Base-by-base conservation (phyloP, 2,888 invertebrate species). In the Rotaria socialis region DNA sequence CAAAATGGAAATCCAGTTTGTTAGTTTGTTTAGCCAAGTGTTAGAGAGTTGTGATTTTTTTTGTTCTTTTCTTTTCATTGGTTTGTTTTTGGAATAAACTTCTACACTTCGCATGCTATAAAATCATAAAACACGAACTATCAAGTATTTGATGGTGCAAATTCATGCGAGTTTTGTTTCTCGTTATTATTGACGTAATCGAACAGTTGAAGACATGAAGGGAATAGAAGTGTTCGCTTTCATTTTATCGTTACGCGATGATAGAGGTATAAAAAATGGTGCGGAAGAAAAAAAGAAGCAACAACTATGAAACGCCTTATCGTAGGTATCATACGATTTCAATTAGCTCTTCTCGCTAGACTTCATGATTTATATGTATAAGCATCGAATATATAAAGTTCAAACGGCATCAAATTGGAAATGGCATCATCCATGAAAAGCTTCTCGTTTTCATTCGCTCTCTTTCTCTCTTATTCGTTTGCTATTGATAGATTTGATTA, bases 391-490 rank as follows among this genome's bases (percentile, higher is more conserved):
- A 47, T 22, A 47, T 11, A 80, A 80, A 80, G 47, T 80, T 80
- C n/a, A 80, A 80, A 80, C 47, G 80, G 80, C 80, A 80, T 80
- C 43, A 80, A 80, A 80, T 80, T 80, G 80, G 41, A 80, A 80
- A 80, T 80, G 47, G 80, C 80, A 80, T 47, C 80, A 80, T 80
- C 80, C 80, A 47, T 80, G 80, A 80, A 80, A 47, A 80, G 67
- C 56, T 56, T 24, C 24, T 56, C 56, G 1, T 56, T 56, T 19
- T 35, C 16, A 35, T 16, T 55, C 16, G 4, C 55, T 67, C 67
- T 19, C 19, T 67, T 35, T 14, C 27, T 16, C 67, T 67, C 19
- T 55, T 3, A 7, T 14, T 60, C 27, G 27, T 27, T n/a, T 24
- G n/a, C 27, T 67, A 35, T 67, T 19, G 67, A 67, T 67, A 67